Evolutionary conservation across 1,140 invertebrate species (phyloP), one percentile per base, ranked within the genome.

Genomic region (Carposina sasakii): DNA sequence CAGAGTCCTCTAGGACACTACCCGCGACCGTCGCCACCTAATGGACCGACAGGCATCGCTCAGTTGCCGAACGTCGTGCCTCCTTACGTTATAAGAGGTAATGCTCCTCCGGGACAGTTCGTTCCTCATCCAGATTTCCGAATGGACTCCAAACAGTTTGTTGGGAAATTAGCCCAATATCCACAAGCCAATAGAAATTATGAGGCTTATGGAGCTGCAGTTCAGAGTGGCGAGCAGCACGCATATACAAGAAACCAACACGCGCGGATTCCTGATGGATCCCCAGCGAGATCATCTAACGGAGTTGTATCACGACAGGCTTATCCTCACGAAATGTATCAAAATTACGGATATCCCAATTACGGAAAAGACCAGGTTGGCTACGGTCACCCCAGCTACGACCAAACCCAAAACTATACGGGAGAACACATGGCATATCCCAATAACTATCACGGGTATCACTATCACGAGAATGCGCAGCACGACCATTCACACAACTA

Each of bases 21-120:
- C 63, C 85, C 90, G 0, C 75, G 90, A 36, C 89, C 87, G 1
- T 89, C 88, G 12, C 88, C 88, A 0, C 90, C 90, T 0, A 89
- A 40, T 86, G 90, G 57, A 72, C 88, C 48, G 81, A 86, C 50
- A 76, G 89, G 36, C 81, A 13, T 15, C 8, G 88, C 47, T 76
- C 89, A 36, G 81, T 89, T 64, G 46, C 78, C 87, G 8, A 87
- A 89, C 66, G 81, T 87, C 45, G 82, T 88, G 34, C 87, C 88
- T 2, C 85, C 87, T 0, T 88, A 88, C 59, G 86, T 86, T 13
- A 79, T 87, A 46, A 67, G 87, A 71, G 86, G 85, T 17, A 78
- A 87, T 24, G 76, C 71, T 30, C 75, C 81, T 0, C 75, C 76
- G 3, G 76, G 75, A 13, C 78, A 82, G 54, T 82, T 82, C 28